phyloP scores from a whole-genome alignment of 1,140 invertebrate genomes.

The Aplysia californica region DNA sequence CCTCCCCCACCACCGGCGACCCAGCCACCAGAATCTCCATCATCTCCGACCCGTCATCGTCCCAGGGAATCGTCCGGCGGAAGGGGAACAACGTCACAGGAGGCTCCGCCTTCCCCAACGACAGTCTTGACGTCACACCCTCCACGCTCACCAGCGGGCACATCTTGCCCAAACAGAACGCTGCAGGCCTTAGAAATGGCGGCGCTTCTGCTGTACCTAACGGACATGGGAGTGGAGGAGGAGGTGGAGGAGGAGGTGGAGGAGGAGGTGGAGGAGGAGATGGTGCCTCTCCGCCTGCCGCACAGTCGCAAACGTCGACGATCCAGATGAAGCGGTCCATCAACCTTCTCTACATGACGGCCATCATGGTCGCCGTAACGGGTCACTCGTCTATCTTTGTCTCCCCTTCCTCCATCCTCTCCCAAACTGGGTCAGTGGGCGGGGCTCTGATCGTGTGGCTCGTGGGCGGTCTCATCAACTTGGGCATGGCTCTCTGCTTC shows the following conservation, averaged over 20 bases:
- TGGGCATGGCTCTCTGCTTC: conserved; percentile 93
- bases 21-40: no score
- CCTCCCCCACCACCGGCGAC: background rate
- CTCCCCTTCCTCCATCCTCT: conserved; percentile 50
- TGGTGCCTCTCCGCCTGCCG: background rate
- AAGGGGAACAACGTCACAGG: no score
- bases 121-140: no score
- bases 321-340: conserved; percentile 54
- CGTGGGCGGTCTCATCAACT: conserved; percentile 78
- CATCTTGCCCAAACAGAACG: no score
- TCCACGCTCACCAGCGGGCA: no score
- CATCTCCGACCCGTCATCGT: background rate
- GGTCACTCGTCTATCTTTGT: conserved; percentile 59
- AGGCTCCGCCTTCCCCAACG: no score
- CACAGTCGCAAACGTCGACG: background rate
- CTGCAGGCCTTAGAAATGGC: background rate
- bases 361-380: conserved; percentile 58
- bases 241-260: background rate
- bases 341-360: conserved; percentile 46
- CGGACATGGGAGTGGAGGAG: background rate
- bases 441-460: conserved; percentile 89
- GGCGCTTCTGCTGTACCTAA: background rate
- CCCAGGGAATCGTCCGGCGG: background rate
- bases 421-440: conserved; percentile 48
- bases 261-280: background rate